Evolutionary conservation across 2,113 vertebrate species (phyloP).

Genomic region (Choloepus hoffmanni): DNA sequence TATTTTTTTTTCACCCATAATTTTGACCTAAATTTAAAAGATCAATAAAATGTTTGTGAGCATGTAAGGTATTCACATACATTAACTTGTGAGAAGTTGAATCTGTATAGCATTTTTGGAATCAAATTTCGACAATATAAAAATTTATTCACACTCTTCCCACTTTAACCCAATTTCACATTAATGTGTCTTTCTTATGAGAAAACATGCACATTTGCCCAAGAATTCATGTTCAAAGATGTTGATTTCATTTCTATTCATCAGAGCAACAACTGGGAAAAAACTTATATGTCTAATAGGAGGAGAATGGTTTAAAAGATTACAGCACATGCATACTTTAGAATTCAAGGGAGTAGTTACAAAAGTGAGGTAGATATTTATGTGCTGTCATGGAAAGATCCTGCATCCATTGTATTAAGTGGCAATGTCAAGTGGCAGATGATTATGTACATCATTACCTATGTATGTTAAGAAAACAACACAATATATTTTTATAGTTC

Average conservation of each 20-base stretch:
- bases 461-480: not conserved
- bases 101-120: not conserved
- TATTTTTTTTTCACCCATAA: not conserved
- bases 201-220: not conserved
- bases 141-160: not conserved
- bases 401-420: not conserved
- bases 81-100: not conserved
- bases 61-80: not conserved
- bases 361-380: not conserved
- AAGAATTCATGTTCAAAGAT: constrained; percentile 14
- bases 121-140: not conserved
- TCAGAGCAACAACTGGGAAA: not conserved
- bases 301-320: not conserved
- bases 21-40: not conserved
- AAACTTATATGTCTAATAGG: not conserved
- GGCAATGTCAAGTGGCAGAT: not conserved
- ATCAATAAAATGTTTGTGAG: not conserved
- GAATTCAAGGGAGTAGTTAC: not conserved
- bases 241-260: not conserved
- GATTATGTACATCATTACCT: not conserved
- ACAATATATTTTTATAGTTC: not conserved
- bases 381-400: not conserved
- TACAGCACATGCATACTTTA: not conserved
- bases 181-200: not conserved
- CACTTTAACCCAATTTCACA: not conserved